Evolutionary conservation across 37 sponge, comb jelly and placozoan genomes (phyloP).

Genomic region (Beroe forskalii): DNA sequence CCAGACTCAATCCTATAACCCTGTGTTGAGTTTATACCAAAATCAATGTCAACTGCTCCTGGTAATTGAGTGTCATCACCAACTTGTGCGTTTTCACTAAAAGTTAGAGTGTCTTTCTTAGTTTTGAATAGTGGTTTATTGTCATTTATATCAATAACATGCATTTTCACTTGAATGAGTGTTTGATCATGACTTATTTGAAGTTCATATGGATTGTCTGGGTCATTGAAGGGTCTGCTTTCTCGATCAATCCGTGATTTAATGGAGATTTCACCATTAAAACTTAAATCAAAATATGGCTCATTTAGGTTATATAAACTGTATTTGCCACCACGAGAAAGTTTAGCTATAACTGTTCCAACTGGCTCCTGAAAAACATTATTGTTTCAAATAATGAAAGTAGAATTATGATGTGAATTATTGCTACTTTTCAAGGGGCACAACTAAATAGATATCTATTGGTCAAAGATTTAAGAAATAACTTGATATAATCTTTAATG

Average conservation of each 20-base stretch:
- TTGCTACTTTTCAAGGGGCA: too few species aligned
- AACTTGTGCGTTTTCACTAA: conserved; percentile 48
- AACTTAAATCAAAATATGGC: conserved; percentile 30
- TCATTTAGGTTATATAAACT: conserved; percentile 40
- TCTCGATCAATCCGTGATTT: conserved; percentile 62
- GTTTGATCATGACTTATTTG: not conserved
- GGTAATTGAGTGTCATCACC: not conserved
- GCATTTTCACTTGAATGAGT: not conserved
- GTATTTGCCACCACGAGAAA: not conserved
- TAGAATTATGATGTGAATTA: not conserved
- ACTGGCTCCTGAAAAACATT: not conserved
- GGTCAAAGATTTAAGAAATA: too few species aligned
- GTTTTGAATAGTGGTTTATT: conserved; percentile 31
- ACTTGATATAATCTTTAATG: too few species aligned
- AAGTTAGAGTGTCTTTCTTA: not conserved
- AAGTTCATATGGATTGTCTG: conserved; percentile 36
- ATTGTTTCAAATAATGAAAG: not conserved
- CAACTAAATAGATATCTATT: too few species aligned
- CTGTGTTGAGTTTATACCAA: conserved; percentile 22
- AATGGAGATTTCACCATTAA: conserved; percentile 23
- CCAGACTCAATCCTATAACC: conserved; percentile 32
- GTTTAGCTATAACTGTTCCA: not conserved
- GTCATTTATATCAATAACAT: conserved; percentile 63
- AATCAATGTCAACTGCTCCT: conserved; percentile 49
- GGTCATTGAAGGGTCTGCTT: conserved; percentile 36